Base-by-base conservation (phyloP, 2,113 vertebrate genomes). In the Sterrhoptilus dennistouni region DNA sequence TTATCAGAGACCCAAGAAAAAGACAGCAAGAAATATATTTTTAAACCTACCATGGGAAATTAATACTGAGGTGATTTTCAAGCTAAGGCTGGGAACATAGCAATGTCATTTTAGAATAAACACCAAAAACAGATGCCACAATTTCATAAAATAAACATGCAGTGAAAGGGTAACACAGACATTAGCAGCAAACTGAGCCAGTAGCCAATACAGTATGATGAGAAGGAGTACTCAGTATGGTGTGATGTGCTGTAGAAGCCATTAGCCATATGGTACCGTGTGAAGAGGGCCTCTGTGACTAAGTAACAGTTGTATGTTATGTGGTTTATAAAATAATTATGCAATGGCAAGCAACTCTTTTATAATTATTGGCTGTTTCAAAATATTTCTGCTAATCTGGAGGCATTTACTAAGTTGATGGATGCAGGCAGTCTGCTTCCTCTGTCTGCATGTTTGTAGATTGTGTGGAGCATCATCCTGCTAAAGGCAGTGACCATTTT, bases 291-390 rank as follows among this genome's bases (percentile, higher is more conserved):
- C 97, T 98, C 95, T 97, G 96, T 94, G 97, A 95, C 92, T 91
- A 61, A 96, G 88, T 93, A 97, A 97, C 97, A 94, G 97, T 97
- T 97, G 95, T 90, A 98, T 95, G 96, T 97, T 98, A 91, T 97
- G 95, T 95, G 97, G 97, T 97, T 98, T 98, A 98, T 98, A 98
- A 98, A 98, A 98, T 98, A 98, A 98, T 98, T 98, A 98, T 98
- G 97, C 96, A 97, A 97, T 96, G 95, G 96, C 93, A 98, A 97
- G 95, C 97, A 98, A 97, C 94, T 96, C 94, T 96, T 97, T 96
- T 96, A 88, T 97, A 98, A 98, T 98, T 97, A 98, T 97, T 97
- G 97, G 80, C 96, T 97, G 96, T 97, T 97, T 97, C 95, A 97
- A 98, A 97, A 97, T 98, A 97, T 97, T 98, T 98, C 92, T 97